A percentile compares a stretch with the other conserved stretches of the same genome.
phyloP scores from a whole-genome alignment of 2,113 vertebrate genomes.

The Phycodurus eques region DNA sequence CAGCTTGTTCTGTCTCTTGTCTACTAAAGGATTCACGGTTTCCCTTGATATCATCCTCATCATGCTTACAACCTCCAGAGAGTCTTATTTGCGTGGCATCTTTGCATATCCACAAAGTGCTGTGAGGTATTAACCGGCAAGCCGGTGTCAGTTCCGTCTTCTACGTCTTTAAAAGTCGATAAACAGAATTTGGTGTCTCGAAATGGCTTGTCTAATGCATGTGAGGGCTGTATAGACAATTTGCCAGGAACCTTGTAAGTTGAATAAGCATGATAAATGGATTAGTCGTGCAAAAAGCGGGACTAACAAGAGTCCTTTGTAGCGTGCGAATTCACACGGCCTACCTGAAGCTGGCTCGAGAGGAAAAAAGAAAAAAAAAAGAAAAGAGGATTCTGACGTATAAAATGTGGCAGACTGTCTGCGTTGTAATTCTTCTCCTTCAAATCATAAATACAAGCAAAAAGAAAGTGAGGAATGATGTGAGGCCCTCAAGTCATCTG shows the following conservation, averaged over 20 bases:
- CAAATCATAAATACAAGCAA: slow-evolving; percentile 67
- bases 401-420: slow-evolving; percentile 43
- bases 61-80: not conserved
- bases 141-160: not conserved
- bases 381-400: slow-evolving; percentile 40
- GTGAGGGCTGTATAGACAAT: not conserved
- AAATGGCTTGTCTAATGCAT: not conserved
- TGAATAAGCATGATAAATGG: not conserved
- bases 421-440: slow-evolving; percentile 58
- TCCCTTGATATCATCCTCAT: not conserved
- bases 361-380: not conserved
- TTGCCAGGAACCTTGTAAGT: not conserved
- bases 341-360: not conserved
- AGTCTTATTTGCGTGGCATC: not conserved
- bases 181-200: not conserved
- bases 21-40: not conserved
- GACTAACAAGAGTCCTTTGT: not conserved
- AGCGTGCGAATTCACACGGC: not conserved
- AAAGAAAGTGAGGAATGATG: slow-evolving; percentile 57
- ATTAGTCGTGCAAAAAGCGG: not conserved
- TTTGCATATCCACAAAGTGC: not conserved
- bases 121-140: not conserved
- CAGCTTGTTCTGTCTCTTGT: not conserved
- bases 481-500: slow-evolving; percentile 62
- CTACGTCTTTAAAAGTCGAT: not conserved